Evolutionary conservation across 37 sponge, comb jelly and placozoan genomes (phyloP).

Genomic region (Mnemiopsis leidyi): DNA sequence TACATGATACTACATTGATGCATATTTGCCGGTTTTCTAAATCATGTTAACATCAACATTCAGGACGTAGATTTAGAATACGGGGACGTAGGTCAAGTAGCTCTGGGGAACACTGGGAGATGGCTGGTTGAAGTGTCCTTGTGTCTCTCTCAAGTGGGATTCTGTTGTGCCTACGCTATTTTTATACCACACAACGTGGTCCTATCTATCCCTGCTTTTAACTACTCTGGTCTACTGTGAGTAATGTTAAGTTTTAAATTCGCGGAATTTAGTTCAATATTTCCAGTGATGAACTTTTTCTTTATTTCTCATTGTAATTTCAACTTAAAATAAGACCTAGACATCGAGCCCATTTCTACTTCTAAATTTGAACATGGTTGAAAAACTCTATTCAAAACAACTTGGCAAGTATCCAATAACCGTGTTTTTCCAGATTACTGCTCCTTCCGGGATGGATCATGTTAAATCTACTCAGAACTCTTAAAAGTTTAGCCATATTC

Average conservation of each 20-base stretch:
- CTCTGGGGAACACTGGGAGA: conserved; percentile 75
- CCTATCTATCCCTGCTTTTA: conserved; percentile 68
- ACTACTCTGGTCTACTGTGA: background rate
- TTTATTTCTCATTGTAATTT: background rate
- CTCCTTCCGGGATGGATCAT: conserved; percentile 6
- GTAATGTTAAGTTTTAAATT: background rate
- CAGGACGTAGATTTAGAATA: conserved; percentile 74
- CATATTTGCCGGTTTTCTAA: too few species aligned
- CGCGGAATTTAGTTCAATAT: background rate
- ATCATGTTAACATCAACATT: too few species aligned
- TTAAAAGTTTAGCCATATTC: conserved; percentile 59
- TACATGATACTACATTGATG: too few species aligned
- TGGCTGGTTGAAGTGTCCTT: conserved; percentile 73
- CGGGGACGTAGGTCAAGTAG: conserved; percentile 85
- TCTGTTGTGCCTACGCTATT: conserved; percentile 96
- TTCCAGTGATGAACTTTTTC: too few species aligned
- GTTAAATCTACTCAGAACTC: conserved; percentile 14
- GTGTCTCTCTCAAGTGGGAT: conserved; percentile 84
- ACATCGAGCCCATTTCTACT: too few species aligned
- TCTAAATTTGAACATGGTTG: too few species aligned
- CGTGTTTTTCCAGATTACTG: conserved; percentile 13
- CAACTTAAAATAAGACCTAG: too few species aligned
- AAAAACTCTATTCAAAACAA: too few species aligned
- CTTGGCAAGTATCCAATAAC: too few species aligned
- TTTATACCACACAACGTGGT: conserved; percentile 85